phyloP scores from a whole-genome alignment of 2,888 invertebrate species.

The Conops quadrifasciatus region DNA sequence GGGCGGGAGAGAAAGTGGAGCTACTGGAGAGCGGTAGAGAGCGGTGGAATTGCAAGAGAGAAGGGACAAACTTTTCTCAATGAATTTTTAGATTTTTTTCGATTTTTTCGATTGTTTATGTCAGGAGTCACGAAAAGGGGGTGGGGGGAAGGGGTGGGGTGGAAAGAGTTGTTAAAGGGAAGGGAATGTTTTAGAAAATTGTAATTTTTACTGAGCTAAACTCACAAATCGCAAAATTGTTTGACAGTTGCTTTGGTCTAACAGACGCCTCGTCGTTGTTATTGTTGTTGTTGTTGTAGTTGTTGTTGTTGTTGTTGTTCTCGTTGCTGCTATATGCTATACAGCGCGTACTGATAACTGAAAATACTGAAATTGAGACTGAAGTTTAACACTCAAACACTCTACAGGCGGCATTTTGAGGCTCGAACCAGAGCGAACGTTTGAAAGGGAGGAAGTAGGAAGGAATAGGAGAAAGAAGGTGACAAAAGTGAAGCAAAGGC shows the following conservation, averaged over 20 bases:
- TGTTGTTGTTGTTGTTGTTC: conserved; percentile 9
- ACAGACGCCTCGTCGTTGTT: conserved; percentile 6
- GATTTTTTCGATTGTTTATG: conserved; percentile 32
- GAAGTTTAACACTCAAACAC: neutral
- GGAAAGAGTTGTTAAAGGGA: too few species aligned
- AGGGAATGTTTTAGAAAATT: conserved; percentile 39
- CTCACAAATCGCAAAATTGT: conserved; percentile 24
- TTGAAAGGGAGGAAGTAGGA: neutral
- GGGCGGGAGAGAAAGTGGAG: conserved; percentile 47
- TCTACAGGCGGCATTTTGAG: conserved; percentile 25
- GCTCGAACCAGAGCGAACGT: conserved; percentile 27
- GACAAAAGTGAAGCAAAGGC: neutral
- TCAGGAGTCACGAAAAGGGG: too few species aligned
- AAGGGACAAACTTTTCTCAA: neutral
- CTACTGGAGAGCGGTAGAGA: conserved; percentile 47
- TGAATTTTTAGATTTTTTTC: conserved; percentile 13
- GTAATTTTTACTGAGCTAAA: conserved; percentile 19
- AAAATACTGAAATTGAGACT: neutral
- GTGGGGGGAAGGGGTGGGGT: too few species aligned
- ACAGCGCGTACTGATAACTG: conserved; percentile 4
- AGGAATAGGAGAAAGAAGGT: neutral
- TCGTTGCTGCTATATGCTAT: neutral
- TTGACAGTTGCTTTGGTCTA: conserved; percentile 27
- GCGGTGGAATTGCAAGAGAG: conserved; percentile 16
- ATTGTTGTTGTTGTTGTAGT: neutral